Conservation (phyloP, 2,888 invertebrate species). For the Brassicogethes aeneus region DNA sequence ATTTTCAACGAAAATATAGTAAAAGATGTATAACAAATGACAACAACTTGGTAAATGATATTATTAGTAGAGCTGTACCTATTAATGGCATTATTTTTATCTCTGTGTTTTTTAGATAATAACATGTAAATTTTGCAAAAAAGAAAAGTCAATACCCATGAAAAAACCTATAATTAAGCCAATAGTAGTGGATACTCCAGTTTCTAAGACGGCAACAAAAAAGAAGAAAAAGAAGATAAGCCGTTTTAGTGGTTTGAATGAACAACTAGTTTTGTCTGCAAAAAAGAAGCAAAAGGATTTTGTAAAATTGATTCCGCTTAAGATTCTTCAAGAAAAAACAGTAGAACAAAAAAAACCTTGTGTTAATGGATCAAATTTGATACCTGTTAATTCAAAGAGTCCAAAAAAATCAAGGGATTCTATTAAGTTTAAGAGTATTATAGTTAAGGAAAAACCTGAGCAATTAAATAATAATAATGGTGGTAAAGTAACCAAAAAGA, state of each 20-base stretch:
- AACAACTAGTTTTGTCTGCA: constrained; percentile 16
- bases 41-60: background rate
- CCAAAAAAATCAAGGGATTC: no score
- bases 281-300: no score
- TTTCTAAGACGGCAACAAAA: background rate
- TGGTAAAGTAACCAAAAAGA: constrained; percentile 11
- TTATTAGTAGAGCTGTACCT: no score
- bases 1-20: constrained; percentile 18
- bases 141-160: constrained; percentile 15
- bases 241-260: constrained; percentile 39
- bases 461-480: constrained; percentile 2
- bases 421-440: no score
- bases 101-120: constrained; percentile 20
- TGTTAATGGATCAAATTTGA: no score
- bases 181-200: background rate
- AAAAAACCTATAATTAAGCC: constrained; percentile 12
- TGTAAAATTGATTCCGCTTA: no score
- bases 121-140: constrained; percentile 26
- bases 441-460: constrained; percentile 3
- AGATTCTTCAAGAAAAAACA: no score
- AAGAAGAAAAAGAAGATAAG: constrained; percentile 37
- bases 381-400: no score
- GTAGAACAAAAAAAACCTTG: no score
- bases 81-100: constrained; percentile 4
- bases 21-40: constrained; percentile 10